Percentiles rank a stretch among this genome's conserved stretches.
These are phyloP conservation scores for Gadus macrocephalus DNA, from an alignment of 2,113 vertebrate species.

Conservation along the genomic window DNA sequence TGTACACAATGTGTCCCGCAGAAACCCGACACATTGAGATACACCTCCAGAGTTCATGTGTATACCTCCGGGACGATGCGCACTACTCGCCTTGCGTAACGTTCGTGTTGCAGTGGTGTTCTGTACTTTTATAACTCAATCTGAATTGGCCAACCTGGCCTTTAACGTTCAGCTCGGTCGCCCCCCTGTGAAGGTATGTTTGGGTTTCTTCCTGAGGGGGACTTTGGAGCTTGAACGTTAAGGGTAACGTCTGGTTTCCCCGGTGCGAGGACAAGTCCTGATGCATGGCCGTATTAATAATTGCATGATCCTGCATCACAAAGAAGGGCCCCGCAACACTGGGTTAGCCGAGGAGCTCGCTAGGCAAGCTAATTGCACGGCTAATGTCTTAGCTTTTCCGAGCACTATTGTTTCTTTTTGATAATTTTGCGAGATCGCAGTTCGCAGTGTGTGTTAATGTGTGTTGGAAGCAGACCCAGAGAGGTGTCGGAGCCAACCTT, in stretches of 20 bases:
- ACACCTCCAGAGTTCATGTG: no score
- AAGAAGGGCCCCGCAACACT: constrained; percentile 61
- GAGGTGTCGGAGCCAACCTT: not conserved
- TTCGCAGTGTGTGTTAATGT: not conserved
- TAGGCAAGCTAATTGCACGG: constrained; percentile 40
- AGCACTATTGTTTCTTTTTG: not conserved
- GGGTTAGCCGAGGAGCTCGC: constrained; percentile 55
- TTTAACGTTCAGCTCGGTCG: not conserved
- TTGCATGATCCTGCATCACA: constrained; percentile 68
- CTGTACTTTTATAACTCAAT: no score
- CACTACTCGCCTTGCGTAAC: no score
- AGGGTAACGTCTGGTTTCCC: no score
- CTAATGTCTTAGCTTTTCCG: not conserved
- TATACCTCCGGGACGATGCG: no score
- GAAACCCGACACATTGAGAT: no score
- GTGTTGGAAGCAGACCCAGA: not conserved
- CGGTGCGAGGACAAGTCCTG: no score
- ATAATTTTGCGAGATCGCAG: no score
- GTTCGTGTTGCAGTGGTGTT: no score
- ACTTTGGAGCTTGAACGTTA: not conserved
- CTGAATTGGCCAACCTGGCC: no score
- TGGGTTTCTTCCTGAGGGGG: no score
- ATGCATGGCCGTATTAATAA: constrained; percentile 57
- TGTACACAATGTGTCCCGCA: no score
- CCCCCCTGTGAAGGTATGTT: not conserved